These are phyloP conservation scores for Drosophila neutralis DNA, from an alignment of 2,888 invertebrate genomes.

Conservation along the genomic window DNA sequence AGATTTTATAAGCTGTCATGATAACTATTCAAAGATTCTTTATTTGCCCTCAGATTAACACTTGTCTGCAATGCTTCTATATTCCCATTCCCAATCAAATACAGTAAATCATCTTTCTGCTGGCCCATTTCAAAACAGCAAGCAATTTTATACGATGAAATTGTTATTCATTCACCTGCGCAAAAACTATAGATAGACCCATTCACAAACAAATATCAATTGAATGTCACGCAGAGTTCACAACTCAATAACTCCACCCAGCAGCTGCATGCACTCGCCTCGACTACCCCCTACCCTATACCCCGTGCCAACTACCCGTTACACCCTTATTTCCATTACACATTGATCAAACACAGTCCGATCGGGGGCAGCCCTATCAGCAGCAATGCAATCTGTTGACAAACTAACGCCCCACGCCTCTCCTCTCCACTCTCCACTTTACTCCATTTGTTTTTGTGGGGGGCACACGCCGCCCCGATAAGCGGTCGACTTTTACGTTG, in stretches of 20 bases:
- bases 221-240: slow-evolving; percentile 9
- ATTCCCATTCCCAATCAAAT: neutral
- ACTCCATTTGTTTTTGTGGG: neutral
- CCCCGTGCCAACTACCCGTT: neutral
- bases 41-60: neutral
- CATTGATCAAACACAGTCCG: neutral
- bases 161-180: slow-evolving; percentile 4
- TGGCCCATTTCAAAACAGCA: neutral
- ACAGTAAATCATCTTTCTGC: neutral
- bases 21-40: neutral
- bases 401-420: no score
- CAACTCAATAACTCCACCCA: neutral
- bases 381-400: slow-evolving; percentile 20
- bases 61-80: neutral
- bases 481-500: slow-evolving; percentile 34
- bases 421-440: neutral
- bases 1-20: neutral
- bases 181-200: neutral
- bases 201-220: slow-evolving; percentile 7
- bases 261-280: neutral
- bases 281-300: neutral
- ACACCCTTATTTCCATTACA: neutral
- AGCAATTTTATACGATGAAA: neutral
- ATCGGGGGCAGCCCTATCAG: slow-evolving; percentile 18
- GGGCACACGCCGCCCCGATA: slow-evolving; percentile 36